Evolutionary conservation across 1,140 invertebrate species (phyloP).

Genomic region (Melipona quadrifasciata): DNA sequence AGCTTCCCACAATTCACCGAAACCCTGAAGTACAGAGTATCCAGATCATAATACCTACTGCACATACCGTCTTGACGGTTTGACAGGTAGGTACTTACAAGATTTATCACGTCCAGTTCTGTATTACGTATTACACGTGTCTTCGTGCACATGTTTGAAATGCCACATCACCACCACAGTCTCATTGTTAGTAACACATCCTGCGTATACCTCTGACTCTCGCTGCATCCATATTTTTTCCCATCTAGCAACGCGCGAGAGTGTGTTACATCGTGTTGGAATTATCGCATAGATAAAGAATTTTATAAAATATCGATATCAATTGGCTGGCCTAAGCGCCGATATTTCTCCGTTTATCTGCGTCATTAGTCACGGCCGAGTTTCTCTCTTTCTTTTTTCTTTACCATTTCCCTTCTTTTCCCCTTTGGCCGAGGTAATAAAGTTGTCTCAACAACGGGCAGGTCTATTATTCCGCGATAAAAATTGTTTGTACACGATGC

Average conservation of each 20-base stretch:
- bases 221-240: neutral
- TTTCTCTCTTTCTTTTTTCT: neutral
- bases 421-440: neutral
- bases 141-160: no score
- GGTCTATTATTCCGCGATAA: constrained; percentile 28
- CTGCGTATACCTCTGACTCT: no score
- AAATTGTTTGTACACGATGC: neutral
- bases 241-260: neutral
- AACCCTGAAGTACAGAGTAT: no score
- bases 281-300: neutral
- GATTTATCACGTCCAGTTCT: no score
- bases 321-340: constrained; percentile 2
- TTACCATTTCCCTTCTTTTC: no score
- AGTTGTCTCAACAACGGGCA: neutral
- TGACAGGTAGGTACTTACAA: no score
- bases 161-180: no score
- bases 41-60: no score
- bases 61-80: no score
- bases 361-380: constrained; percentile 11
- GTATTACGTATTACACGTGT: no score
- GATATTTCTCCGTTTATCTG: constrained; percentile 28
- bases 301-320: constrained; percentile 15
- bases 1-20: no score
- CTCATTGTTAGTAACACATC: neutral
- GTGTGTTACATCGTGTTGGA: neutral